Conservation (phyloP, 2,888 invertebrate species). For the Lycocerus yunnanus region DNA sequence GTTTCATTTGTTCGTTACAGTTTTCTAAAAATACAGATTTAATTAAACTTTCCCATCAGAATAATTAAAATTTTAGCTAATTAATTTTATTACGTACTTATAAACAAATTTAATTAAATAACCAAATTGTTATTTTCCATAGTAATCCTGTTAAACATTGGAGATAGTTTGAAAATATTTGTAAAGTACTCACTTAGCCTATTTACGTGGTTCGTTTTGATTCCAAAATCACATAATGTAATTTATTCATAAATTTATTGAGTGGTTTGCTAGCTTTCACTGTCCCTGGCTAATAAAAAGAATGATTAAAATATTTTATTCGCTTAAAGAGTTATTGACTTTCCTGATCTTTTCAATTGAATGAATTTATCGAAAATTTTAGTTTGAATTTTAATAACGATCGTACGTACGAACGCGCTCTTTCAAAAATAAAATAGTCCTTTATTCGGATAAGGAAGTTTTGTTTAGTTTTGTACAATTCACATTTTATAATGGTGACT, state of each 20-base stretch:
- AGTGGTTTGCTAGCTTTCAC: not conserved
- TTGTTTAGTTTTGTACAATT: not conserved
- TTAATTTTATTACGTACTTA: not conserved
- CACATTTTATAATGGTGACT: not conserved
- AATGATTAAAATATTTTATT: not conserved
- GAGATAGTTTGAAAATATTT: not conserved
- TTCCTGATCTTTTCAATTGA: not conserved
- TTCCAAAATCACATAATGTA: not conserved
- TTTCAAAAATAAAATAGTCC: not conserved
- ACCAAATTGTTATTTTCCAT: not conserved
- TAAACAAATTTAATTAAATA: not conserved
- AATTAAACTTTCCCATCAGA: not conserved
- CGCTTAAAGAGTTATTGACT: not conserved
- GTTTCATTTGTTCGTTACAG: too few species aligned
- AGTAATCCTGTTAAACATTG: not conserved
- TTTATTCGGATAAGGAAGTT: not conserved
- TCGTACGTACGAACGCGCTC: not conserved
- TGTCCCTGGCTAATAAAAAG: not conserved
- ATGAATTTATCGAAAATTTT: not conserved
- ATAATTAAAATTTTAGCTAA: not conserved
- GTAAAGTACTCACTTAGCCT: not conserved
- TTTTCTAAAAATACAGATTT: not conserved
- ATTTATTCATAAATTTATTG: not conserved
- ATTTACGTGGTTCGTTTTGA: not conserved
- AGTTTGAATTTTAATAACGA: not conserved